These are phyloP conservation scores for Phalacrocorax pelagicus DNA, from an alignment of 2,113 vertebrate genomes.

Conservation along the genomic window DNA sequence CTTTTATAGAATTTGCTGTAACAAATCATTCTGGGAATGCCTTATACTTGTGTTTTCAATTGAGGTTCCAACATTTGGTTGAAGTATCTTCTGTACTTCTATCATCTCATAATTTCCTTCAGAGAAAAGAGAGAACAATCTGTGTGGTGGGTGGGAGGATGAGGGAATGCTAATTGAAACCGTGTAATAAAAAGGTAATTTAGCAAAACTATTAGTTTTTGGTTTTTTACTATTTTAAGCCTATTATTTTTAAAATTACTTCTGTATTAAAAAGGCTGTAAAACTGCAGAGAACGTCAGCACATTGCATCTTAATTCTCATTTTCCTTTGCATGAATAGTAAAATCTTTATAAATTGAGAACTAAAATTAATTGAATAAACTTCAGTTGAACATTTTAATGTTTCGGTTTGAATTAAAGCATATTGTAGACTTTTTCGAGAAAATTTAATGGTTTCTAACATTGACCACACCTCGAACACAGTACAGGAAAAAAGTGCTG, in stretches of 20 bases:
- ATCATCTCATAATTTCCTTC: conserved; percentile 54
- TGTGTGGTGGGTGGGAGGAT: conserved; percentile 48
- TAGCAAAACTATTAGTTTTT: conserved; percentile 65
- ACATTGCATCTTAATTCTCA: conserved; percentile 54
- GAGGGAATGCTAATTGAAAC: conserved; percentile 68
- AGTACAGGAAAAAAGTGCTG: conserved; percentile 4
- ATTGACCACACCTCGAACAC: not conserved
- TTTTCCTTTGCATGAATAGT: conserved; percentile 72
- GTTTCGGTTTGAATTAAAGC: conserved; percentile 58
- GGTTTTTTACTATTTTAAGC: conserved; percentile 64
- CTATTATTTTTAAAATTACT: conserved; percentile 76
- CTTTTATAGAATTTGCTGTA: conserved; percentile 51
- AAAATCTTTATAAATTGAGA: conserved; percentile 71
- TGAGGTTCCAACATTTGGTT: not conserved
- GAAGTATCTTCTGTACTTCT: conserved; percentile 47
- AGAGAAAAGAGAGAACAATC: conserved; percentile 40
- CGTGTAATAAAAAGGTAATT: conserved; percentile 74
- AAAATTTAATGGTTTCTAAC: not conserved
- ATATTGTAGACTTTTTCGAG: not conserved
- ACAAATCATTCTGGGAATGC: not conserved
- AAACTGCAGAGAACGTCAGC: conserved; percentile 64
- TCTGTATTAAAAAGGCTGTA: conserved; percentile 72
- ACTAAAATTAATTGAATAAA: conserved; percentile 75
- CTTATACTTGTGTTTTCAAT: conserved; percentile 14
- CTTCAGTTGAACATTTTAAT: conserved; percentile 63